phyloP scores from a whole-genome alignment of 2,797 vertebrate species.

The Buceros bicornis region DNA sequence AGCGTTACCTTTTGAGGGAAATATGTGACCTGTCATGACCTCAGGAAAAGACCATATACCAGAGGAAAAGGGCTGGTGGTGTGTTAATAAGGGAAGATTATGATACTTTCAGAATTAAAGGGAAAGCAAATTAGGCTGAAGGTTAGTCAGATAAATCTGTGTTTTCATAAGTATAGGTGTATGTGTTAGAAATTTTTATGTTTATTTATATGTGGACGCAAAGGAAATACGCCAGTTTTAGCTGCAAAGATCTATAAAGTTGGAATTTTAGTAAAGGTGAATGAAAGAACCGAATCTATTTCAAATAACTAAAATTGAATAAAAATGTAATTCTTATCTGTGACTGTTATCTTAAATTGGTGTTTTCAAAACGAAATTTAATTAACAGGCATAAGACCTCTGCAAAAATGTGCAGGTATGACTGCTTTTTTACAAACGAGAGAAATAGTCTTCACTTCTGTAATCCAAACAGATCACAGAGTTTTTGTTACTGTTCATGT shows the following conservation, averaged over 20 bases:
- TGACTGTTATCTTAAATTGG: not conserved
- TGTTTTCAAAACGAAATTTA: not conserved
- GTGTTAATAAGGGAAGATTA: constrained; percentile 50
- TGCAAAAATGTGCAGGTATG: not conserved
- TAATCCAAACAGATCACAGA: not conserved
- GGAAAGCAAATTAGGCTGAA: constrained; percentile 10
- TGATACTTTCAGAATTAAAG: constrained; percentile 21
- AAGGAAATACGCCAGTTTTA: not conserved
- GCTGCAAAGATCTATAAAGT: not conserved
- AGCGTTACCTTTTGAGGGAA: not conserved
- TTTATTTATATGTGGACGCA: not conserved
- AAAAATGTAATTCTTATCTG: not conserved
- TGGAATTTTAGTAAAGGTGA: not conserved
- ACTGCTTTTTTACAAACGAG: not conserved
- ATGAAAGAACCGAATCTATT: not conserved
- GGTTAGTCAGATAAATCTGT: not conserved
- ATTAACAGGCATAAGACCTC: not conserved
- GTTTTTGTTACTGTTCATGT: not conserved
- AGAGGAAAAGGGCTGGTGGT: not conserved
- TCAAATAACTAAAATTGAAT: not conserved
- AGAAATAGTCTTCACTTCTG: not conserved
- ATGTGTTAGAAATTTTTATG: not conserved
- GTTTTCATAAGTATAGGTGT: not conserved
- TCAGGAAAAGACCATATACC: constrained; percentile 18
- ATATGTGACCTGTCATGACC: constrained; percentile 12